A percentile compares a stretch with the other conserved stretches of the same genome.
Conservation (phyloP, 2,888 invertebrate species). For the Synergus umbraculus region DNA sequence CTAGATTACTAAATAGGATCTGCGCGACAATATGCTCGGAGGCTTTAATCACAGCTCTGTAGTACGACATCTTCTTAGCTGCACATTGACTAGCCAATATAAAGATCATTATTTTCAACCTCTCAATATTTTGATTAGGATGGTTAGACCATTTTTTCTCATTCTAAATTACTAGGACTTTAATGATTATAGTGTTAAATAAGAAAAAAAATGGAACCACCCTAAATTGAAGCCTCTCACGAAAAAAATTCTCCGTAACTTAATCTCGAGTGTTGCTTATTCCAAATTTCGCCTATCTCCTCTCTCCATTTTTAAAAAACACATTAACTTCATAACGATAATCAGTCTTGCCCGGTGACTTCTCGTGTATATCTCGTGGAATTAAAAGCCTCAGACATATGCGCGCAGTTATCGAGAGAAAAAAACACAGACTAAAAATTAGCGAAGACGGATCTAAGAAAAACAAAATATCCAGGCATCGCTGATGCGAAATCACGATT, state of each 20-base stretch:
- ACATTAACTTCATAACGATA: constrained; percentile 56
- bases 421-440: constrained; percentile 24
- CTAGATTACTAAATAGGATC: constrained; percentile 68
- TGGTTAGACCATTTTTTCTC: neutral
- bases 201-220: neutral
- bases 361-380: constrained; percentile 60
- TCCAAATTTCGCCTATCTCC: neutral
- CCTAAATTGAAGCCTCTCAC: neutral
- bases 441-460: constrained; percentile 40
- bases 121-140: constrained; percentile 32
- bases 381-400: constrained; percentile 72
- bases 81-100: constrained; percentile 75
- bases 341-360: constrained; percentile 71
- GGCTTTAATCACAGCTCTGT: constrained; percentile 75
- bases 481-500: constrained; percentile 32
- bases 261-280: neutral
- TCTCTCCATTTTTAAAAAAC: constrained; percentile 19
- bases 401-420: constrained; percentile 60
- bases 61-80: constrained; percentile 74
- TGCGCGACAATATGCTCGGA: constrained; percentile 74
- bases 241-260: neutral
- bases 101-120: constrained; percentile 68
- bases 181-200: no score
- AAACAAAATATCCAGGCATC: constrained; percentile 33
- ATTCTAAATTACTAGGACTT: neutral